These are phyloP conservation scores for Oithona nana DNA, from an alignment of 2,888 invertebrate species.

Conservation along the genomic window DNA sequence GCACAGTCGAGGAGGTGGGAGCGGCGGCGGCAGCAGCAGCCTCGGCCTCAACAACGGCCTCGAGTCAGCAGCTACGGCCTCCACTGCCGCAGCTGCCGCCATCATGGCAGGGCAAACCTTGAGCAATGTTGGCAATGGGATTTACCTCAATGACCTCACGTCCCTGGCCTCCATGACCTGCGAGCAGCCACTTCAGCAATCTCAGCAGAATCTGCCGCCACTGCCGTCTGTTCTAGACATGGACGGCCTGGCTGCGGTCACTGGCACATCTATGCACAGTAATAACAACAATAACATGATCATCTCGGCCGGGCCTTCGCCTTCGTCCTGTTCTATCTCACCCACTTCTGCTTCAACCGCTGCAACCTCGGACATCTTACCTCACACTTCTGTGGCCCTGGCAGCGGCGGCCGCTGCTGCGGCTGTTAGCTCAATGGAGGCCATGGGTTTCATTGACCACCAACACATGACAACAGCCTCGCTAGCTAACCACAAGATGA, in stretches of 20 bases:
- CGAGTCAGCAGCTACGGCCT: too few species aligned
- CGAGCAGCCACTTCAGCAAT: too few species aligned
- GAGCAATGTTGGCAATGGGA: too few species aligned
- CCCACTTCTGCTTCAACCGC: neutral
- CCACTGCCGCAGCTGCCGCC: neutral
- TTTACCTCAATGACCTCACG: neutral
- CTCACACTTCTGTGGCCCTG: neutral
- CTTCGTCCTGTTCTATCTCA: neutral
- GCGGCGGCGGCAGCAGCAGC: neutral
- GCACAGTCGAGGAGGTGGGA: neutral
- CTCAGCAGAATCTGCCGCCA: too few species aligned
- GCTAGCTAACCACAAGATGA: neutral
- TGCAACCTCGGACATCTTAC: neutral
- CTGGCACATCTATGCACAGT: neutral
- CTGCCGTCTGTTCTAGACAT: neutral
- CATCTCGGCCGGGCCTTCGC: neutral
- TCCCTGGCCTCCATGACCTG: neutral
- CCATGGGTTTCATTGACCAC: neutral
- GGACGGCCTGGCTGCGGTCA: too few species aligned
- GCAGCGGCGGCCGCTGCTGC: slow-evolving; percentile 1
- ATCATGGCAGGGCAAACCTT: neutral
- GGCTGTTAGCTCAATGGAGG: neutral
- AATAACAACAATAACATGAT: neutral
- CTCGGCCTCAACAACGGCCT: too few species aligned
- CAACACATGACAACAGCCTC: neutral